Evolutionary conservation across 2,888 invertebrate genomes (phyloP), one percentile per base, ranked within the genome.

Genomic region (Mamestra brassicae): DNA sequence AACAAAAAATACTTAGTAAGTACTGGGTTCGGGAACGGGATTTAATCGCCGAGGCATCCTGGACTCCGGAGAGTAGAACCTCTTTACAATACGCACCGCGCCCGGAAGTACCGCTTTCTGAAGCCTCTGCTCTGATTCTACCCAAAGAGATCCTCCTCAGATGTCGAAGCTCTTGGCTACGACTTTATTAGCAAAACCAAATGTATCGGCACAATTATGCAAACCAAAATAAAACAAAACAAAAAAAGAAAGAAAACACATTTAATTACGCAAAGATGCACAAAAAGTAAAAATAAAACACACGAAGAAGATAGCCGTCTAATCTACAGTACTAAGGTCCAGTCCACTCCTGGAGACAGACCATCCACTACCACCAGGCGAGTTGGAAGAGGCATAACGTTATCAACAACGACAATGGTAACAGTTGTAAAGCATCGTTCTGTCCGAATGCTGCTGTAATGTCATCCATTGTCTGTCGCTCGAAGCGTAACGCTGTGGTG

Each of bases 191-290:
- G 36, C 5, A 52, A 42, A 42, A n/a, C 47, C 36, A 34, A 60
- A 8, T 36, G 15, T 50, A 45, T 11, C 11, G 54, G 47, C 17
- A 45, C 15, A 76, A 13, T 42, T 3, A 10, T 45, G 5, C 3
- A 52, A 77, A 58, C 17, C 5, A 69, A 76, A 76, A 71, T 71
- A 61, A 73, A 74, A 74, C 38, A 74, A 60, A 73, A 74, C 34
- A 61, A 79, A 61, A 26, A 60, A 34, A 17, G 1, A 62, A 55
- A 71, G 11, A 50, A 17, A 55, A 61, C 15, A 7, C 17, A 17
- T 80, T 75, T 75, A 69, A 60, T 75, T 45, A 38, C 4, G 15
- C 17, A 45, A 75, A 69, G 17, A 60, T 11, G 45, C 6, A 69
- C 17, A 34, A 70, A 62, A 54, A 55, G 2, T 17, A 17, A 55